Conservation (phyloP, 2,113 vertebrate genomes). For the Lepidothrix coronata region DNA sequence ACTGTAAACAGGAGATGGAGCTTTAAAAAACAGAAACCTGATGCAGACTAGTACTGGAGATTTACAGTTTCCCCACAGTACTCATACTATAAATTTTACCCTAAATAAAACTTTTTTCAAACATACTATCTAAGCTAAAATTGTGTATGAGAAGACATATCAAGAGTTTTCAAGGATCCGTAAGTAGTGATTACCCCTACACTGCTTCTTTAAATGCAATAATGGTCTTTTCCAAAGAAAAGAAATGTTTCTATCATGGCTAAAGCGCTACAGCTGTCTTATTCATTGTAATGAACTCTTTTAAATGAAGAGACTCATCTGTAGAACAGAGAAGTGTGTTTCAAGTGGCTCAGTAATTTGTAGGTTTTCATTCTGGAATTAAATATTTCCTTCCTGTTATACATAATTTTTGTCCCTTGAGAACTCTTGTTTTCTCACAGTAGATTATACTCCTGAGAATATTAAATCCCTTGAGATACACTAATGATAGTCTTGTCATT, state of each 20-base stretch:
- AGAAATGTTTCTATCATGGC: background rate
- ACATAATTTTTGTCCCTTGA: constrained; percentile 4
- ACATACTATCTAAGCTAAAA: background rate
- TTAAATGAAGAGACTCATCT: constrained; percentile 41
- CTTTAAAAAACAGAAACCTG: background rate
- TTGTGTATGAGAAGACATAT: background rate
- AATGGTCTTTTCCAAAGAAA: constrained; percentile 4
- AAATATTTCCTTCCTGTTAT: constrained; percentile 23
- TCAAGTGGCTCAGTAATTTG: constrained; percentile 45
- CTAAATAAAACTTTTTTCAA: background rate
- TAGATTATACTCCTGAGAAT: background rate
- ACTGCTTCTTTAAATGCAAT: background rate
- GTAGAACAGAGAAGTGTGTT: constrained; percentile 28
- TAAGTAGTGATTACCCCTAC: background rate
- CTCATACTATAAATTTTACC: background rate
- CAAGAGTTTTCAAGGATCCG: background rate
- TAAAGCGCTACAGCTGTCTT: constrained; percentile 28
- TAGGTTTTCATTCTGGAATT: constrained; percentile 18
- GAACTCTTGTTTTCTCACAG: background rate
- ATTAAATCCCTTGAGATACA: background rate
- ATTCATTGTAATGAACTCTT: constrained; percentile 43
- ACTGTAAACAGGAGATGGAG: background rate
- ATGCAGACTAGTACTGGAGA: background rate
- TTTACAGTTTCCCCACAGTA: background rate
- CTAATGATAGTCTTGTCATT: background rate